Evolutionary conservation across 2,888 invertebrate genomes (phyloP), one percentile per base, ranked within the genome.

Genomic region (Sminthurinus aureus): DNA sequence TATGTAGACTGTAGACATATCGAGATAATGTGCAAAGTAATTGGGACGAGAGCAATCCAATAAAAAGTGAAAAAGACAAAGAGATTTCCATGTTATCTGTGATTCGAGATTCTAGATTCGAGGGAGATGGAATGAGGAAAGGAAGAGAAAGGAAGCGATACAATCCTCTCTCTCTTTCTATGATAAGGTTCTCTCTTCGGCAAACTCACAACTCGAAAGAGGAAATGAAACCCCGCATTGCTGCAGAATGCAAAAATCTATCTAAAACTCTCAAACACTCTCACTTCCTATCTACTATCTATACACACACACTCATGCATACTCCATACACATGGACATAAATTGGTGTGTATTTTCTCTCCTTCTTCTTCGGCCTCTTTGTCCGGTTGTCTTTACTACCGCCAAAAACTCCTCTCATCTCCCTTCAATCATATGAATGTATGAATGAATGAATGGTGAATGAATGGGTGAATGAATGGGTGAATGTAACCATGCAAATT

Each of bases 181-280:
- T n/a, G n/a, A n/a, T n/a, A n/a, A n/a, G n/a, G n/a, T n/a, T n/a
- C n/a, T n/a, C n/a, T n/a, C n/a, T n/a, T 50, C 24, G 69, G 20
- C 38, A 50, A 79, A 67, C 79, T n/a, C 22, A 66, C n/a, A n/a
- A n/a, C n/a, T n/a, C n/a, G n/a, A n/a, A n/a, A 69, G 69, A 79
- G 79, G 79, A 79, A 79, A 79, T 79, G 79, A 69, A 69, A 67
- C 67, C 69, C 79, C 66, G 79, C 79, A 79, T 69, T 79, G 79
- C 79, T 79, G 79, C 69, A 79, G 69, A 66, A 50, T 38, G 79
- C 69, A 22, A 26, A 69, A 79, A 79, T 79, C 79, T 24, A 26
- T 79, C 50, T 64, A 20, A 26, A 66, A 20, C 38, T n/a, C 69
- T 20, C 24, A 38, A n/a, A 24, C 20, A 11, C 52, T 52, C 52